Evolutionary conservation across 2,797 vertebrate species (phyloP).

Genomic region (Coilia nasus): DNA sequence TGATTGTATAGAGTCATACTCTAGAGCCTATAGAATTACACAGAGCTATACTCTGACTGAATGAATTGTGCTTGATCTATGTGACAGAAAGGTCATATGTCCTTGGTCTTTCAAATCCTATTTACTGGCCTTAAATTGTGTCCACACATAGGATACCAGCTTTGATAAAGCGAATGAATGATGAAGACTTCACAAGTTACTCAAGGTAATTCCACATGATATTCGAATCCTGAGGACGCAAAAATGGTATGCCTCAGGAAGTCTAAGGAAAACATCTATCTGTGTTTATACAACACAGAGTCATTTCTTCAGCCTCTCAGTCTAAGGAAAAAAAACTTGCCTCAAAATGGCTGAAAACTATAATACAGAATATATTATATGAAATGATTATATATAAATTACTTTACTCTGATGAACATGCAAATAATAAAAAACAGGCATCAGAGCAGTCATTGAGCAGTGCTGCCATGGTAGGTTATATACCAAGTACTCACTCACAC

Average conservation of each 20-base stretch:
- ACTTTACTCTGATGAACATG: conserved; percentile 44
- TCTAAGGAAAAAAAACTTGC: background rate
- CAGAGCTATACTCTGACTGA: conserved; percentile 2
- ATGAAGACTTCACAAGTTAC: background rate
- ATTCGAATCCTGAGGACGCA: background rate
- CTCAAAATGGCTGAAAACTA: conserved; percentile 14
- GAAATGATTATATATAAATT: conserved; percentile 37
- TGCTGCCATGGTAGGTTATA: conserved; percentile 59
- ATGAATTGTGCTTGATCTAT: conserved; percentile 16
- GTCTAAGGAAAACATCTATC: background rate
- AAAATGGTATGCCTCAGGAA: background rate
- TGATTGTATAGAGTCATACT: conserved; percentile 6
- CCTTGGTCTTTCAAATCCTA: conserved; percentile 41
- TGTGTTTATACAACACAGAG: background rate
- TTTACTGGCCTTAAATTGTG: conserved; percentile 30
- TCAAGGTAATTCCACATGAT: background rate
- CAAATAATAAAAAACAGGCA: conserved; percentile 47
- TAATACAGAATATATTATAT: conserved; percentile 26
- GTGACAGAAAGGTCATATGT: conserved; percentile 6
- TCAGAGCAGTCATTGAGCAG: conserved; percentile 52
- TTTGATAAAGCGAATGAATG: background rate
- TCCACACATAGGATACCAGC: conserved; percentile 30
- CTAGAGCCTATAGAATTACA: conserved; percentile 12
- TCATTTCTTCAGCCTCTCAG: background rate
- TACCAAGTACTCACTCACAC: conserved; percentile 57